Evolutionary conservation across 2,888 invertebrate species (phyloP).

Genomic region (Drosophila niveifrons): DNA sequence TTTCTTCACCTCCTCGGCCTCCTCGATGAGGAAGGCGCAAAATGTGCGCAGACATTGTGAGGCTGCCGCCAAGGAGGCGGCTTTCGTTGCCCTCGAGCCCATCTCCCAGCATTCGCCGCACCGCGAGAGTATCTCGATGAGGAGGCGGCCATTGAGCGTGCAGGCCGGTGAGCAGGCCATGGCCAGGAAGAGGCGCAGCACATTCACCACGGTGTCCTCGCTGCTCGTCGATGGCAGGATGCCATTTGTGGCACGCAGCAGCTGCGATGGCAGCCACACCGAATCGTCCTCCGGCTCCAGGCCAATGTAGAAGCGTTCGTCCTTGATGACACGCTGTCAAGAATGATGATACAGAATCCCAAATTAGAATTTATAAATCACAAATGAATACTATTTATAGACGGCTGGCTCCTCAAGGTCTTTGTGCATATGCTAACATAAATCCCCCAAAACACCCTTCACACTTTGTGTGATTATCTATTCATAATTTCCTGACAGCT

Average conservation of each 20-base stretch:
- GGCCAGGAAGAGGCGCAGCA: conserved; percentile 91
- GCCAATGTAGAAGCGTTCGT: conserved; percentile 95
- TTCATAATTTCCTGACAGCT: background rate
- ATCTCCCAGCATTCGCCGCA: conserved; percentile 93
- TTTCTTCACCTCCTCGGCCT: conserved; percentile 87
- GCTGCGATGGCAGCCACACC: conserved; percentile 96
- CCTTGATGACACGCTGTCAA: conserved; percentile 93
- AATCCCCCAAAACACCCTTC: background rate
- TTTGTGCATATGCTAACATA: background rate
- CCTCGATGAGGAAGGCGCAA: conserved; percentile 90
- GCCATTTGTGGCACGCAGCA: conserved; percentile 92
- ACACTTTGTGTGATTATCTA: background rate
- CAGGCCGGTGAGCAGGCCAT: conserved; percentile 95
- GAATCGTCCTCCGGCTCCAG: conserved; percentile 97
- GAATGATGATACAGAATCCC: background rate
- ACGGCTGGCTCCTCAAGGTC: background rate
- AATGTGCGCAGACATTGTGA: conserved; percentile 95
- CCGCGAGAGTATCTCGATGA: conserved; percentile 94
- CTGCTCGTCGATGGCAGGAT: conserved; percentile 87
- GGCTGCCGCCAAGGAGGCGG: conserved; percentile 95
- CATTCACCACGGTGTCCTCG: conserved; percentile 94
- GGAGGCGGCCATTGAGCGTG: conserved; percentile 94
- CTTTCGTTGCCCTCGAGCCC: conserved; percentile 92
- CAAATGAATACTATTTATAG: background rate
- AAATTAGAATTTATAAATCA: background rate